Evolutionary conservation across 1,140 invertebrate species (phyloP).

Genomic region (Ctenoplectra terminalis): DNA sequence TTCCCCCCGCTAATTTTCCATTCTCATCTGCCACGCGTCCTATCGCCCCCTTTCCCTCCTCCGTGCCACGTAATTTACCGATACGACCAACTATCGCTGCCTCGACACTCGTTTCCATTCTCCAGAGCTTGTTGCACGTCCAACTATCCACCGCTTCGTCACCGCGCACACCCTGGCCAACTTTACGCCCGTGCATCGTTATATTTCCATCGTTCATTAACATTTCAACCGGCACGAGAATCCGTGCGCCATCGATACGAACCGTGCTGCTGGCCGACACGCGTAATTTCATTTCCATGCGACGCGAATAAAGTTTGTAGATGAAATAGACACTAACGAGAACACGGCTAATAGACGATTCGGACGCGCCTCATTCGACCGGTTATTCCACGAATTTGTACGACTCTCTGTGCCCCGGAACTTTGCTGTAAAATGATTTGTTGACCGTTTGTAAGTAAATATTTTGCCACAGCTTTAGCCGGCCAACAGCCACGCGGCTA

Average conservation of each 20-base stretch:
- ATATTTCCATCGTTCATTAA: conserved; percentile 67
- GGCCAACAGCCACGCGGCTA: background rate
- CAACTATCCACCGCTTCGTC: background rate
- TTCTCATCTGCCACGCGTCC: conserved; percentile 10
- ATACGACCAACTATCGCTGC: conserved; percentile 48
- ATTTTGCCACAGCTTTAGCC: conserved; percentile 10
- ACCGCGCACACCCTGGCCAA: background rate
- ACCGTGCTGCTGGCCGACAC: background rate
- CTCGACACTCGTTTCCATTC: conserved; percentile 36
- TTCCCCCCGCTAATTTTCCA: conserved; percentile 42
- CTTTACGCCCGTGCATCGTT: conserved; percentile 4
- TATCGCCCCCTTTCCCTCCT: too few species aligned
- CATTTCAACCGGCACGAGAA: conserved; percentile 53
- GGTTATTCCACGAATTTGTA: conserved; percentile 23
- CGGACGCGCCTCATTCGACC: background rate
- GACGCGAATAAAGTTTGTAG: conserved; percentile 51
- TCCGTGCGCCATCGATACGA: conserved; percentile 48
- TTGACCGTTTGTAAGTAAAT: conserved; percentile 43
- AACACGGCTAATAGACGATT: conserved; percentile 49
- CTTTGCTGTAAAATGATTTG: conserved; percentile 40
- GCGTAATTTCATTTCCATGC: conserved; percentile 48
- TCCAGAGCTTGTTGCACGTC: background rate
- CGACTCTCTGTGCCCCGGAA: too few species aligned
- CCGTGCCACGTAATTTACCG: conserved; percentile 44
- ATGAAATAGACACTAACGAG: conserved; percentile 52